Base-by-base conservation (phyloP, 2,888 invertebrate species). In the Asteroscopus sphinx region DNA sequence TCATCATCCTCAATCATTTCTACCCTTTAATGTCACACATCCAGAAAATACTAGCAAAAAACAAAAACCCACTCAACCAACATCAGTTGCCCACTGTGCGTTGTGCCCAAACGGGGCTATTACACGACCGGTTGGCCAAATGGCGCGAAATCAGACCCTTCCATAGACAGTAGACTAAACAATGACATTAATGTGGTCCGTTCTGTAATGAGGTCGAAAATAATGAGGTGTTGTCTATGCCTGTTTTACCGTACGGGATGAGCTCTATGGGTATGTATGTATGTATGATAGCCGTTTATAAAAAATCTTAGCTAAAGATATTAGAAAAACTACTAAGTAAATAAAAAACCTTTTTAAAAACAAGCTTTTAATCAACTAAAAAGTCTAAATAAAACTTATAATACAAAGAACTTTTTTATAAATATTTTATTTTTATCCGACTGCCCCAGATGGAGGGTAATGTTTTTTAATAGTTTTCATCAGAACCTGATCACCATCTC, bases 41-140 rank as follows among this genome's bases (percentile, higher is more conserved):
- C n/a, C n/a, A 9, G 7, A 13, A n/a, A n/a, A 33, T 26, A 28
- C 30, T 6, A 47, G 56, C n/a, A 26, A 1, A 37, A 45, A 44
- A 17, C 13, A 25, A 21, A 3, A 4, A 21, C 4, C 21, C 21
- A 21, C 21, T 21, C 30, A 40, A 35, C 48, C 30, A 40, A 35
- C 48, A 30, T 25, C n/a, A 32, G 47, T 26, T 11, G 9, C 45
- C 63, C 59, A 79, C 65, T 89, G 83, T 80, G 64, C 73, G 81
- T 47, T 55, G 62, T 49, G 64, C 87, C 56, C 74, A 81, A 73
- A 67, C 62, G 49, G 72, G 71, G 86, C 90, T 91, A 92, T 93
- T 91, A 93, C 88, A 91, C 90, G 91, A 88, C 84, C 85, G 82
- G 91, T 90, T 91, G 91, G 91, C 93, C 93, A 93, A 93, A 93